These are phyloP conservation scores for Dinoponera quadriceps DNA, from an alignment of 1,140 invertebrate genomes.

Conservation along the genomic window DNA sequence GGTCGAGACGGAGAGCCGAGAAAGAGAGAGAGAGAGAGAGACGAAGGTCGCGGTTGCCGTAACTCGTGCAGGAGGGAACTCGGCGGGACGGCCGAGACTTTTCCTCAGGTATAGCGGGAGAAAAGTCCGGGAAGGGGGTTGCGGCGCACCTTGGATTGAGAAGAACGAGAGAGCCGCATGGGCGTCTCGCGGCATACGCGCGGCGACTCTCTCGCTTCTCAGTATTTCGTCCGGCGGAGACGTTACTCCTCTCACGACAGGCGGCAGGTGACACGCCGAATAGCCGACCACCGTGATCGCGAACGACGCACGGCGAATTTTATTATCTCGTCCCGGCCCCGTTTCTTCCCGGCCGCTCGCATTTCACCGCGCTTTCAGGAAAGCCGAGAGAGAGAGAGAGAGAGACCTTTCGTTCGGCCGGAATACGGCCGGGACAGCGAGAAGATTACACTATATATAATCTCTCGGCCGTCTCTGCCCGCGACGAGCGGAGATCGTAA, in stretches of 20 bases:
- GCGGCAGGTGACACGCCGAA: slow-evolving; percentile 59
- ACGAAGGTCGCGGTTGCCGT: slow-evolving; percentile 39
- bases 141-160: neutral
- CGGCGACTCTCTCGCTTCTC: slow-evolving; percentile 12
- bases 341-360: slow-evolving; percentile 42
- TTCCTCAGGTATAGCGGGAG: slow-evolving; percentile 38
- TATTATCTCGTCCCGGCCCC: slow-evolving; percentile 46
- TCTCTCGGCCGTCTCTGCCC: neutral
- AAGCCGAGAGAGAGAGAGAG: slow-evolving; percentile 37
- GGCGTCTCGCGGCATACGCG: slow-evolving; percentile 8
- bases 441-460: slow-evolving; percentile 37
- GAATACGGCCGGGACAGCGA: neutral
- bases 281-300: slow-evolving; percentile 69
- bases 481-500: neutral
- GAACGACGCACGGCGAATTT: slow-evolving; percentile 65
- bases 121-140: slow-evolving; percentile 23
- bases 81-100: neutral
- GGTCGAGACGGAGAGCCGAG: slow-evolving; percentile 6
- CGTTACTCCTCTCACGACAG: slow-evolving; percentile 48
- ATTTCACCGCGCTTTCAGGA: slow-evolving; percentile 35
- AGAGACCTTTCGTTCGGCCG: slow-evolving; percentile 18
- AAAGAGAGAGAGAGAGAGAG: too few species aligned
- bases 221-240: slow-evolving; percentile 24
- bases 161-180: slow-evolving; percentile 3
- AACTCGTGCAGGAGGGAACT: slow-evolving; percentile 47